Evolutionary conservation across 2,797 vertebrate genomes (phyloP).

Genomic region (Crax fasciolata): DNA sequence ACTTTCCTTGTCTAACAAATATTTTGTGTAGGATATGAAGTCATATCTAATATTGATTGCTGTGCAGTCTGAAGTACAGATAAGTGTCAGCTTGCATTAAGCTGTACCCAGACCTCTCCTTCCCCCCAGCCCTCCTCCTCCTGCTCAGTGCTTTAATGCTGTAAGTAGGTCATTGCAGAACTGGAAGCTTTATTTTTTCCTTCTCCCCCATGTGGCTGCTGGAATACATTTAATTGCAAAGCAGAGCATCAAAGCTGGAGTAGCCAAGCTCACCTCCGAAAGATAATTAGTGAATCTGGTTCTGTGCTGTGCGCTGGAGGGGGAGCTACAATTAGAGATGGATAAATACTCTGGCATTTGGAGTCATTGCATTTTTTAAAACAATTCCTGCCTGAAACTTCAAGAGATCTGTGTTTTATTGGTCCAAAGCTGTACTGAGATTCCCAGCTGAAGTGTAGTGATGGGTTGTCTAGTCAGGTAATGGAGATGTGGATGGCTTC

Average conservation of each 20-base stretch:
- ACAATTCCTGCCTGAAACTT: background rate
- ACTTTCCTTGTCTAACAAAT: background rate
- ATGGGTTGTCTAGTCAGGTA: too few relatives aligned
- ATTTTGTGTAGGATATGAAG: slow-evolving; percentile 52
- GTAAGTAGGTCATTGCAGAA: slow-evolving; percentile 79
- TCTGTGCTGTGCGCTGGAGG: background rate
- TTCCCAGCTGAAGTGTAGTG: background rate
- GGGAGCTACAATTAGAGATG: background rate
- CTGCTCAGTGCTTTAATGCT: slow-evolving; percentile 37
- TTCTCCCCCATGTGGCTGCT: slow-evolving; percentile 55
- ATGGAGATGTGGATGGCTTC: fast-evolving
- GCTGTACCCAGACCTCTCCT: slow-evolving; percentile 40
- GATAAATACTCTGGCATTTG: background rate
- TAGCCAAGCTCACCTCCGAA: slow-evolving; percentile 47
- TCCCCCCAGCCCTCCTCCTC: background rate
- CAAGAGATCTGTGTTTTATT: background rate
- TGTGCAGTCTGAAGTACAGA: slow-evolving; percentile 19
- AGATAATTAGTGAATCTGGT: slow-evolving; percentile 54
- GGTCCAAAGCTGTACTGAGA: background rate
- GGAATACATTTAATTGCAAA: slow-evolving; percentile 70
- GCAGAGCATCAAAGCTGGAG: slow-evolving; percentile 63
- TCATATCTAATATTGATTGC: slow-evolving; percentile 49
- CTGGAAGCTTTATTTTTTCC: slow-evolving; percentile 59
- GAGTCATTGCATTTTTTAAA: background rate
- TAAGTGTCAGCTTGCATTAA: slow-evolving; percentile 67